phyloP scores from a whole-genome alignment of 2,888 invertebrate genomes.

The Hanleya hanleyi region DNA sequence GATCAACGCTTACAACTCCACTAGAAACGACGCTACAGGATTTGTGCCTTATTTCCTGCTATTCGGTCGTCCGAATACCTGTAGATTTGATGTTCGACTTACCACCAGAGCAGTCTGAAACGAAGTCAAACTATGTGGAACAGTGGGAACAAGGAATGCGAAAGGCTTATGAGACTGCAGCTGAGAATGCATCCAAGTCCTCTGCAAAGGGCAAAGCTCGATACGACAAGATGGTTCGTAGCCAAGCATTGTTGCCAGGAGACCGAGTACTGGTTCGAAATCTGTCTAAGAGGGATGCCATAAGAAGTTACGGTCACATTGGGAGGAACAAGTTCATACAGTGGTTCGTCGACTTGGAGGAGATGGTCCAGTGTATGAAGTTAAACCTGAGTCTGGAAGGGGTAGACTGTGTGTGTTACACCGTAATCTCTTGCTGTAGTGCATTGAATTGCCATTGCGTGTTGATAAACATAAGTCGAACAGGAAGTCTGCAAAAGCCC shows the following conservation, averaged over 20 bases:
- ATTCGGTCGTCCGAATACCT: conserved; percentile 8
- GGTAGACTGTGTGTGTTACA: conserved; percentile 23
- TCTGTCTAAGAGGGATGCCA: conserved; percentile 3
- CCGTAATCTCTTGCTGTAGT: conserved; percentile 20
- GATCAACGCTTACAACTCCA: not conserved
- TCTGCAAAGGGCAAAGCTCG: not conserved
- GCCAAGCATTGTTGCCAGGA: conserved; percentile 3
- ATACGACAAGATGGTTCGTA: not conserved
- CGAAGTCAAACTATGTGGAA: conserved; percentile 13
- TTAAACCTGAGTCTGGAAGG: conserved; percentile 17
- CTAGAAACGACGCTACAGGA: not conserved
- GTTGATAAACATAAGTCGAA: no score
- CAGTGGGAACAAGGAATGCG: conserved; percentile 22
- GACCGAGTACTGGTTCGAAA: conserved; percentile 16
- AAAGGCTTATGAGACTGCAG: conserved; percentile 30
- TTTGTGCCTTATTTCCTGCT: not conserved
- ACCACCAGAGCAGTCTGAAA: not conserved
- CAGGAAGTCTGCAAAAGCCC: no score
- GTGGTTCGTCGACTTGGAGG: conserved; percentile 31
- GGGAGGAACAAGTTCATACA: not conserved
- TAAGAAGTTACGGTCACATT: not conserved
- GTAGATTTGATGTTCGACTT: conserved; percentile 20
- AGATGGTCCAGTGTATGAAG: conserved; percentile 25
- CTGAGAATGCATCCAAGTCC: conserved; percentile 13
- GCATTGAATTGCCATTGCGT: conserved; percentile 2